phyloP scores from a whole-genome alignment of 2,888 invertebrate genomes.

The Congeria kusceri region DNA sequence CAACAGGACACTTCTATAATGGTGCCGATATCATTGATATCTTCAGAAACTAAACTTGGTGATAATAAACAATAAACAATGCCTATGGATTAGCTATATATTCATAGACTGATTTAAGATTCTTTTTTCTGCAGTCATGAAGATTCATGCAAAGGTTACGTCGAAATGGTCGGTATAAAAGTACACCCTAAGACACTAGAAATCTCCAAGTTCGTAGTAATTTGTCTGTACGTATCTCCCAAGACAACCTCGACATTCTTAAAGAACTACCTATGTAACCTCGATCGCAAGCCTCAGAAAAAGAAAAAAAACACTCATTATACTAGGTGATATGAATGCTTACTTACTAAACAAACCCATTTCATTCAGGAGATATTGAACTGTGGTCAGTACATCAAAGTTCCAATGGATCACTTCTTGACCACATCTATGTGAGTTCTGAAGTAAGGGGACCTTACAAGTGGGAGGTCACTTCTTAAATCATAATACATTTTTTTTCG shows the following conservation, averaged over 20 bases:
- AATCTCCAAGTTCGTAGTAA: no score
- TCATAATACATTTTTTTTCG: neutral
- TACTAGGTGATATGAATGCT: neutral
- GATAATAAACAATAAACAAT: neutral
- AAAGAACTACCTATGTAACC: neutral
- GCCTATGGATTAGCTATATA: conserved; percentile 5
- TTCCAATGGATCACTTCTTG: neutral
- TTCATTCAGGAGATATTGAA: neutral
- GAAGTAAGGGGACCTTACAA: neutral
- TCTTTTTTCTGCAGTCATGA: neutral
- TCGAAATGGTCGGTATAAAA: neutral
- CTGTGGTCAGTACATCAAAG: neutral
- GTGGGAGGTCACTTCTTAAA: neutral
- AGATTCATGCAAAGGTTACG: neutral
- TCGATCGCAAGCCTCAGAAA: neutral
- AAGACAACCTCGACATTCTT: neutral
- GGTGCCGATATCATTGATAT: neutral
- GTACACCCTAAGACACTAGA: neutral
- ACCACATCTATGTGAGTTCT: neutral
- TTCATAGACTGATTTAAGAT: neutral
- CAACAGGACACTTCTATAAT: neutral
- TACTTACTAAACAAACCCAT: neutral
- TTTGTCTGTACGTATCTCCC: neutral
- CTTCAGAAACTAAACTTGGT: conserved; percentile 5
- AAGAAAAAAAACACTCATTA: neutral